phyloP scores from a whole-genome alignment of 2,888 invertebrate genomes.

The Caenorhabditis uteleia region DNA sequence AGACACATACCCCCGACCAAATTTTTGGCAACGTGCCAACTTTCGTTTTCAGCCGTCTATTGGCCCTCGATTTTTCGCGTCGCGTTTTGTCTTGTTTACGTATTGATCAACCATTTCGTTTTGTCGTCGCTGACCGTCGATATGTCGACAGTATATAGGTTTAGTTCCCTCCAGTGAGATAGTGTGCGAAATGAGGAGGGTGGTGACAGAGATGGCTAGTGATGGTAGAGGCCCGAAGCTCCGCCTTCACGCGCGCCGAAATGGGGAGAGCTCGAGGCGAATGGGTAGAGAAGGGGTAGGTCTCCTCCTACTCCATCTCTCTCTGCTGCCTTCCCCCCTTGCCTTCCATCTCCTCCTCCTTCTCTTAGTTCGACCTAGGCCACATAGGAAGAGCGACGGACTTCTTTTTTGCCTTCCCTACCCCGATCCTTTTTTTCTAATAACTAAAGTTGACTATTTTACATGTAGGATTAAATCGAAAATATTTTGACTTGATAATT shows the following conservation, averaged over 20 bases:
- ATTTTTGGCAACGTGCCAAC: too few species aligned
- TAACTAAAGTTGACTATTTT: too few species aligned
- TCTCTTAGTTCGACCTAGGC: not conserved
- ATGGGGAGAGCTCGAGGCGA: conserved; percentile 43
- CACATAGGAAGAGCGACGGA: not conserved
- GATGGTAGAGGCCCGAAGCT: conserved; percentile 33
- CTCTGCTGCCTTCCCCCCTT: not conserved
- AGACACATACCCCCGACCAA: too few species aligned
- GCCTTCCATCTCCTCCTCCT: not conserved
- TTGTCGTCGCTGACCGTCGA: too few species aligned
- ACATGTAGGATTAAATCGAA: too few species aligned
- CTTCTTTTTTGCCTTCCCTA: not conserved
- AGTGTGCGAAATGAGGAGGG: not conserved
- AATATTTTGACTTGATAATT: too few species aligned
- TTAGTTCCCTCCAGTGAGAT: not conserved
- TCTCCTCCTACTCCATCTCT: conserved; percentile 17
- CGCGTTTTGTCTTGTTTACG: too few species aligned
- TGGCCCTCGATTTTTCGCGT: too few species aligned
- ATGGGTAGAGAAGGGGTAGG: conserved; percentile 21
- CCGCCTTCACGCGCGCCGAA: conserved; percentile 55
- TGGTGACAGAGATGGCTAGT: not conserved
- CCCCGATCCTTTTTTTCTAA: too few species aligned
- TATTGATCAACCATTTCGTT: too few species aligned
- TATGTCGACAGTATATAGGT: too few species aligned
- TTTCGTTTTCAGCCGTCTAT: too few species aligned